Evolutionary conservation across 2,797 vertebrate species (phyloP), one percentile per base, ranked within the genome.

Genomic region (Cirrhinus molitorella): DNA sequence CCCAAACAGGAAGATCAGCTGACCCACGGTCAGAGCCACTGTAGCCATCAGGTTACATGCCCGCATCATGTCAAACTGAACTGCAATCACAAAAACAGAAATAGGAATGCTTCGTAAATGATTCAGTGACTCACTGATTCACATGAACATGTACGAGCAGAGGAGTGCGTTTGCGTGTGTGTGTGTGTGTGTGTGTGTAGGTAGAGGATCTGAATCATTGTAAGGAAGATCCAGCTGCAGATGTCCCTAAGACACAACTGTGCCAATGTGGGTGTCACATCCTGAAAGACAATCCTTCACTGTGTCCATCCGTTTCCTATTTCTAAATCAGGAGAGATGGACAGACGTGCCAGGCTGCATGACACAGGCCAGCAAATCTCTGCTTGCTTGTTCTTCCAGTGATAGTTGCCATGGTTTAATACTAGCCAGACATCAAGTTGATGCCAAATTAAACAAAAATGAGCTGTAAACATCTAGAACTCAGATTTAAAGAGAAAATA

Each of bases 11-110:
- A 98, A 99, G 90, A 99, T 97, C 85, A 99, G 96, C 95, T 99
- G 98, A 65, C 98, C 98, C 0, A 92, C 95, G 0, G 97, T 96
- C 85, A 99, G 93, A 57, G 98, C 98, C 28, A 97, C 96, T 0
- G 97, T 98, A 47, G 98, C 98, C 23, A 99, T 97, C 92, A 99
- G 94, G 94, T 99, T 99, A 86, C 98, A 99, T 23, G 98, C 97
- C 21, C 98, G 95, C 98, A 99, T 99, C 98, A 99, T 99, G 94
- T 99, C 98, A 16, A 99, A 99, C 93, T 99, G 98, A 95, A 99
- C 98, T 99, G 93, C 61, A 89, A n/a, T 9, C 67, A 82, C 66
- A 83, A 71, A 74, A 55, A 81, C 12, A 43, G 21, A 57, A 40
- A 11, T 25, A 23, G 37, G 13, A 74, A 34, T 37, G 19, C 2